Percentiles rank a stretch among this genome's conserved stretches.
Evolutionary conservation across 2,888 invertebrate genomes (phyloP).

Genomic region (Linnaemya vulpina): DNA sequence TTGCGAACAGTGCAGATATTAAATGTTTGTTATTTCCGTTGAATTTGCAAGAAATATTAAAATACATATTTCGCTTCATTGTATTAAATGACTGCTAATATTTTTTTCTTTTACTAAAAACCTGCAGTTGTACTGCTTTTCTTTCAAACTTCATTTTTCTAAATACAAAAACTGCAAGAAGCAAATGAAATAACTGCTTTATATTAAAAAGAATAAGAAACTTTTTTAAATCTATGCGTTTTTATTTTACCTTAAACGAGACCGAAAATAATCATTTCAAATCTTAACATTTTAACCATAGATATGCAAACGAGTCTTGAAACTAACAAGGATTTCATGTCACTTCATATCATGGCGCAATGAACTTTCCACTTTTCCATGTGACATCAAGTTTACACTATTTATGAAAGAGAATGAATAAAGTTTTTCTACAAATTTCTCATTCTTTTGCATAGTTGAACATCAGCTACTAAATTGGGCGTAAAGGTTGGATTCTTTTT

Average conservation of each 20-base stretch:
- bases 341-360: constrained; percentile 40
- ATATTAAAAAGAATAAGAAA: background rate
- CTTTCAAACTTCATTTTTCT: background rate
- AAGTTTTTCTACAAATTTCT: constrained; percentile 31
- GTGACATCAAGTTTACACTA: constrained; percentile 49
- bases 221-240: constrained; percentile 18
- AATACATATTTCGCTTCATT: constrained; percentile 46
- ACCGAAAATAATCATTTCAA: constrained; percentile 7
- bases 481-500: constrained; percentile 26
- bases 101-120: constrained; percentile 9
- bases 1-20: background rate
- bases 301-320: constrained; percentile 41
- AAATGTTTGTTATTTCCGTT: constrained; percentile 37
- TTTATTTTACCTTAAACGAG: constrained; percentile 14
- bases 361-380: constrained; percentile 49
- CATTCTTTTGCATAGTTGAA: constrained; percentile 27
- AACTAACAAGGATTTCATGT: constrained; percentile 49
- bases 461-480: constrained; percentile 52
- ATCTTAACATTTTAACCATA: constrained; percentile 28
- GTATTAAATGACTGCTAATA: constrained; percentile 45
- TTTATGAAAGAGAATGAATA: constrained; percentile 13
- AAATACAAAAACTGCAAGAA: background rate
- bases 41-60: constrained; percentile 33
- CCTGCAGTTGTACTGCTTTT: background rate
- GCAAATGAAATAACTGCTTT: background rate